phyloP scores from a whole-genome alignment of 1,140 invertebrate genomes.

The Aphaenogaster floridana region DNA sequence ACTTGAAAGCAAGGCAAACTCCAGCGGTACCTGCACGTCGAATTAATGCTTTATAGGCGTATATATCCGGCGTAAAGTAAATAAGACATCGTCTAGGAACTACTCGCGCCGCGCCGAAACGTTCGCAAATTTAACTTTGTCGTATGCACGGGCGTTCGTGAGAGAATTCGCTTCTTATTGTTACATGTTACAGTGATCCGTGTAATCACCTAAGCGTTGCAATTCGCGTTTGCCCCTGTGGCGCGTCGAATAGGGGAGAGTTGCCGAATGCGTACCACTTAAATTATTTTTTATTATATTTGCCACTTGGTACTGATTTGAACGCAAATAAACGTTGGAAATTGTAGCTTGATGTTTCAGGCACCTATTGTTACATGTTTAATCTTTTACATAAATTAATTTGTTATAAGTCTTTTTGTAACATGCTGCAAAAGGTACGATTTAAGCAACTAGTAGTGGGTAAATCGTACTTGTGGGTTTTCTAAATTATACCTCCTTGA shows the following conservation, averaged over 20 bases:
- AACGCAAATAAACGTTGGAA: no score
- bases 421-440: no score
- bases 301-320: no score
- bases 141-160: not conserved
- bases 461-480: no score
- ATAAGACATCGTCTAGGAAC: conserved; percentile 28
- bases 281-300: no score
- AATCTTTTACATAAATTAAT: no score
- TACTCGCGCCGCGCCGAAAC: not conserved
- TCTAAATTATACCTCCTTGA: no score
- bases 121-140: conserved; percentile 33
- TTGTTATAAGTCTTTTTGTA: no score
- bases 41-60: conserved; percentile 23
- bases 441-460: no score
- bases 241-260: not conserved
- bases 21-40: not conserved
- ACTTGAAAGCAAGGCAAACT: conserved; percentile 47
- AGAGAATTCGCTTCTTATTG: not conserved
- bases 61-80: conserved; percentile 48
- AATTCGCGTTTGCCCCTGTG: not conserved
- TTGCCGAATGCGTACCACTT: no score
- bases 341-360: no score
- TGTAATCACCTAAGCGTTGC: not conserved
- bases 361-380: no score
- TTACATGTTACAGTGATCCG: conserved; percentile 15